These are phyloP conservation scores for Peromyscus aztecus DNA, from an alignment of 2,797 vertebrate genomes.

Conservation along the genomic window DNA sequence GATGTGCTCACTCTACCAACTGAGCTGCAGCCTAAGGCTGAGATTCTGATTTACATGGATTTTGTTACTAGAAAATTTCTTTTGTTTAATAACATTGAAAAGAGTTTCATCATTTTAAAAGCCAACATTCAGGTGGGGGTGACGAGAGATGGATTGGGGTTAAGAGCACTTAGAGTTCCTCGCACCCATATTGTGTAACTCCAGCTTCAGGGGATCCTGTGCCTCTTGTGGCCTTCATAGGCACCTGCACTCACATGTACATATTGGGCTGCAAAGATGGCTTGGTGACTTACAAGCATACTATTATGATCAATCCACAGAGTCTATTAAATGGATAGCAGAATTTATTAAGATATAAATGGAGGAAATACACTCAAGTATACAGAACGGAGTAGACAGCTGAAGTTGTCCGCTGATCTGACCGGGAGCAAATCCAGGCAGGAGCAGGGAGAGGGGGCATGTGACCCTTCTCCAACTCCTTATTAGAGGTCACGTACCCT, in stretches of 20 bases:
- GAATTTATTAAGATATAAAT: no score
- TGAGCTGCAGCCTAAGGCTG: neutral
- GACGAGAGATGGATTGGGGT: neutral
- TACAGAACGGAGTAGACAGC: no score
- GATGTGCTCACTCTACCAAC: neutral
- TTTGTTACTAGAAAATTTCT: slow-evolving; percentile 80
- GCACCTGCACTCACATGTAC: neutral
- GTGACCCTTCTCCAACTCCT: no score
- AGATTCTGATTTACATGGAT: slow-evolving; percentile 79
- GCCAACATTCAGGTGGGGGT: neutral
- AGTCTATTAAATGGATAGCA: no score
- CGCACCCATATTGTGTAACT: neutral
- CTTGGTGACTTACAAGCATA: neutral
- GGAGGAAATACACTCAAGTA: no score
- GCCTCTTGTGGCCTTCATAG: neutral
- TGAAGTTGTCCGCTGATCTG: no score
- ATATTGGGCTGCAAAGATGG: neutral
- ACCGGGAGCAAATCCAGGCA: no score
- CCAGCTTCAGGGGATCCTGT: no score
- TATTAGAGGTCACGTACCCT: no score
- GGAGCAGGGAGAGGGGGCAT: no score
- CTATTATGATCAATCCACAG: no score
- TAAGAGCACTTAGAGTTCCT: neutral
- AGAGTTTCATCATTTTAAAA: slow-evolving; percentile 76
- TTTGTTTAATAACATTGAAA: slow-evolving; percentile 67